Percentiles rank a stretch among this genome's conserved stretches.
phyloP scores from a whole-genome alignment of 2,888 invertebrate genomes.

The Nematopogon swammerdamellus region DNA sequence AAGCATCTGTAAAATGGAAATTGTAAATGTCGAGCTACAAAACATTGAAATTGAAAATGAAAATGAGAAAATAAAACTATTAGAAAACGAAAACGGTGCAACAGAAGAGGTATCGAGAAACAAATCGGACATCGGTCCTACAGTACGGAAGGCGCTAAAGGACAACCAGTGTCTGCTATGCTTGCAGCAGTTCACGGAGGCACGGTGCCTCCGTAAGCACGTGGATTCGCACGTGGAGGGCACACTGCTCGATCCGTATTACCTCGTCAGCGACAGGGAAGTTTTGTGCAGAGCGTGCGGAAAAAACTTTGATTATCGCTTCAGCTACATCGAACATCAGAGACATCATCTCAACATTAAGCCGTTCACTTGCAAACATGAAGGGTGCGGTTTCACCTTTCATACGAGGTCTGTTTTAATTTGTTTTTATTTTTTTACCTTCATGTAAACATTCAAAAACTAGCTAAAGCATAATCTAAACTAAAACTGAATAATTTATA shows the following conservation, averaged over 20 bases:
- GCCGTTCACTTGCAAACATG: conserved; percentile 10
- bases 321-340: conserved; percentile 10
- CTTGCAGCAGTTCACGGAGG: conserved; percentile 8
- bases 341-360: conserved; percentile 11
- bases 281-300: conserved; percentile 8
- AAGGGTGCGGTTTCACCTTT: conserved; percentile 4
- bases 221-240: conserved; percentile 9
- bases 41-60: too few species aligned
- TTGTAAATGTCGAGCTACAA: too few species aligned
- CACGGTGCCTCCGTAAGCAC: conserved; percentile 6
- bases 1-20: too few species aligned
- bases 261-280: conserved; percentile 8
- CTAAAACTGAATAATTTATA: too few species aligned
- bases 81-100: background rate
- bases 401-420: too few species aligned
- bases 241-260: conserved; percentile 11
- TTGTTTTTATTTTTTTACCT: too few species aligned
- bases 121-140: conserved; percentile 10
- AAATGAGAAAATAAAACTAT: background rate
- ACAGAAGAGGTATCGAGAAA: background rate
- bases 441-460: too few species aligned
- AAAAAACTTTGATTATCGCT: conserved; percentile 9
- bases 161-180: conserved; percentile 11
- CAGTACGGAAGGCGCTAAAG: conserved; percentile 7
- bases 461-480: too few species aligned